Base-by-base conservation (phyloP, 2,113 vertebrate genomes). In the Scytalopus superciliaris region DNA sequence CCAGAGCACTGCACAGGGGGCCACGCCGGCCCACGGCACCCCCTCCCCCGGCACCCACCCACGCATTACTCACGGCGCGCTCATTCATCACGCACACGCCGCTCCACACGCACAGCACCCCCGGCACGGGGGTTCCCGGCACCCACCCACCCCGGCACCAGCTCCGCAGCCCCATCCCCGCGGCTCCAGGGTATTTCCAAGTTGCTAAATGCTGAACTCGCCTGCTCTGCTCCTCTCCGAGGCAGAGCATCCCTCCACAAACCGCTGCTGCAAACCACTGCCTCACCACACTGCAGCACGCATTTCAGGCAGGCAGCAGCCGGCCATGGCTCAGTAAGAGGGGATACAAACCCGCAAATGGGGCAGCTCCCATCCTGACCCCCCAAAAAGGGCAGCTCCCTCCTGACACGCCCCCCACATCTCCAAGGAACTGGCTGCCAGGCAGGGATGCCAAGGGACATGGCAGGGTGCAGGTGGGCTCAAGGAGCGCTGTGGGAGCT, bases 81-180 rank as follows among this genome's bases (percentile, higher is more conserved):
- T 91, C 95, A 93, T 94, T 96, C 96, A 91, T 59, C 94, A 87
- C 60, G 23, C 84, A 88, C 66, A 3, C 59, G 10, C 82, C 3
- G 69, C n/a, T 88, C 57, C 60, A 28, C 74, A 75, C 47, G 3
- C 86, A 2, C 55, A 8, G 52, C 87, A 68, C 88, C 92, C 79
- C 75, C 64, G 16, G 19, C 57, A 27, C 4, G 60, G 72, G 78
- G 79, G 52, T 89, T 69, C 95, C 84, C 44, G 0, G 19, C 66
- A 39, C 59, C 73, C 73, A 45, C 74, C 44, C 85, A 24, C 75
- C 72, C 85, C 10, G 3, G 40, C 76, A 82, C 59, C 64, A 13
- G 40, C 4, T 68, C 37, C 7, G 16, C n/a, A 90, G 79, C 73
- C 53, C 56, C 62, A 52, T 19, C 40, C 14, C 0, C 37, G 66